phyloP scores from a whole-genome alignment of 2,888 invertebrate genomes.

The Podotricha telesiphe region DNA sequence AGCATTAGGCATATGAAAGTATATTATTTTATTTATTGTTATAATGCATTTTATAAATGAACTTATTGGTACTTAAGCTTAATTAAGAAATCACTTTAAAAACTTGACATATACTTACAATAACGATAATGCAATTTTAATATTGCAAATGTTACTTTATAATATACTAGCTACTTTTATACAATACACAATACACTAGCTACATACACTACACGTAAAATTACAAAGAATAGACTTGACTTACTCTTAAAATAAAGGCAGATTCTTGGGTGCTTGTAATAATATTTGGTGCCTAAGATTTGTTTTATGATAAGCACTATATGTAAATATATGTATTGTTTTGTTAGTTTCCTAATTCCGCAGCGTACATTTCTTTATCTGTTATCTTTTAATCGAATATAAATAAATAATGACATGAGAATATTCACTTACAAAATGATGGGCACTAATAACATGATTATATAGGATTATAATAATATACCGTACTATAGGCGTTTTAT shows the following conservation, averaged over 20 bases:
- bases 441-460: background rate
- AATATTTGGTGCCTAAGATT: slow-evolving; percentile 3
- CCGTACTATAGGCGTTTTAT: background rate
- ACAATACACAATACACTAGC: no score
- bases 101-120: background rate
- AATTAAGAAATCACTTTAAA: background rate
- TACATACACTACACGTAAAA: no score
- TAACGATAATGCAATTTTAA: background rate
- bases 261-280: background rate
- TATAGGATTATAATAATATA: background rate
- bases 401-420: slow-evolving; percentile 6
- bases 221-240: background rate
- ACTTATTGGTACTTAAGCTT: background rate
- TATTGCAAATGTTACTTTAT: background rate
- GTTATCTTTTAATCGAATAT: slow-evolving; percentile 12
- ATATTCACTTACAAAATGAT: slow-evolving; percentile 2
- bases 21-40: background rate
- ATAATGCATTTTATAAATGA: background rate
- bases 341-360: slow-evolving; percentile 8
- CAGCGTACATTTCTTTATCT: slow-evolving; percentile 8
- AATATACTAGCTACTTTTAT: background rate
- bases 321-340: background rate
- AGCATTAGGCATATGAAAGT: background rate
- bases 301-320: slow-evolving; percentile 6
- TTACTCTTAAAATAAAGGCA: background rate